These are phyloP conservation scores for Actinostola sp. DNA, from an alignment of 92 coral and sea anemone species.

Conservation along the genomic window DNA sequence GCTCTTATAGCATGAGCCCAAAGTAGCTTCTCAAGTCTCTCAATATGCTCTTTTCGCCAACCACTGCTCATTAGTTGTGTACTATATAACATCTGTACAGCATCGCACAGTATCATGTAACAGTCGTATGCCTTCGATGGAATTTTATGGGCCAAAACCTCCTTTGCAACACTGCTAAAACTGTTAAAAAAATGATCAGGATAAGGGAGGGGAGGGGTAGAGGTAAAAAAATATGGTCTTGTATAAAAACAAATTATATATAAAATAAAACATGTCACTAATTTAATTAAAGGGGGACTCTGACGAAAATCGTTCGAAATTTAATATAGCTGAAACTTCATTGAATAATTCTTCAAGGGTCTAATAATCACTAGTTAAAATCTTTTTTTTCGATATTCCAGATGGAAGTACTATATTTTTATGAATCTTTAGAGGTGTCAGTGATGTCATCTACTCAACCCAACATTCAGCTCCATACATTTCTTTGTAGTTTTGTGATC, in stretches of 20 bases:
- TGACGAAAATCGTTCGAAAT: too few relatives aligned
- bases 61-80: conserved; percentile 31
- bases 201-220: neutral
- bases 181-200: conserved; percentile 28
- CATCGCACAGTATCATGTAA: conserved; percentile 52
- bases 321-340: too few relatives aligned
- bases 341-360: too few relatives aligned
- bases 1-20: conserved; percentile 75
- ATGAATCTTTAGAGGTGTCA: too few relatives aligned
- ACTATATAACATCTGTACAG: conserved; percentile 50
- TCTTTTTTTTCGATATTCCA: too few relatives aligned
- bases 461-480: too few relatives aligned
- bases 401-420: too few relatives aligned
- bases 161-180: conserved; percentile 56
- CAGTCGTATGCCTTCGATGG: conserved; percentile 66
- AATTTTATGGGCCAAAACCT: conserved; percentile 65
- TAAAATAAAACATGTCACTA: neutral
- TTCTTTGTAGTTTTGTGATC: too few relatives aligned
- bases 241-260: neutral
- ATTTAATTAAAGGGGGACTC: too few relatives aligned
- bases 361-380: too few relatives aligned
- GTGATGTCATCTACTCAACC: too few relatives aligned
- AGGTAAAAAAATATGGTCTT: neutral
- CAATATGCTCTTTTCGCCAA: conserved; percentile 37
- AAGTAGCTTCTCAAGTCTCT: conserved; percentile 39